Base-by-base conservation (phyloP, 2,888 invertebrate species). In the Noctua pronuba region DNA sequence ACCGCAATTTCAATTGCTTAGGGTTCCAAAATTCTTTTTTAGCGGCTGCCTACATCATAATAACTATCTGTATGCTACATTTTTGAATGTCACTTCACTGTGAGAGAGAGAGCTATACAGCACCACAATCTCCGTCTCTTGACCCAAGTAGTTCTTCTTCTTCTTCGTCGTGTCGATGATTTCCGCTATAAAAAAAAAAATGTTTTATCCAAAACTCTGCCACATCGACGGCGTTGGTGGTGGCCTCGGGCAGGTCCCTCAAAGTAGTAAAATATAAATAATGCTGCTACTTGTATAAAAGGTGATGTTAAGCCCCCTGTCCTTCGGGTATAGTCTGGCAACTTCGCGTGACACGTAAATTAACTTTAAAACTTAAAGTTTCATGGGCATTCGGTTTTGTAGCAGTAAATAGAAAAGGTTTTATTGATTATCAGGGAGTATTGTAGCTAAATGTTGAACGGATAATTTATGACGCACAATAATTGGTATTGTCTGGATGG, bases 321-420 rank as follows among this genome's bases (percentile, higher is more conserved):
- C 83, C 86, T 68, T 58, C 65, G 70, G 79, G 85, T 49, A 79
- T 49, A 73, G 65, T 83, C 74, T 86, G 77, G 74, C 77, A 83
- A 86, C 73, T 77, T 86, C 38, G 86, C 86, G 83, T 86, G 79
- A 73, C 73, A 83, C 71, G 79, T 81, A 84, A 86, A 86, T 86
- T 79, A 77, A 79, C 76, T 80, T 83, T 80, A 79, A 78, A 86
- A 86, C 68, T 81, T 74, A 70, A 83, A 80, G 62, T 85, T 85
- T 78, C 80, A 85, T 69, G 74, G 77, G 35, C 71, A 68, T 77
- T 72, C 21, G 67, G 38, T 75, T 75, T 73, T 55, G 65, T 68
- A 73, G 55, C 46, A 67, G 65, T 66, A 75, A 82, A 77, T 82
- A 77, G 72, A 73, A 74, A 73, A 58, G 8, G 67, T 58, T 71